These are phyloP conservation scores for Emydoidea blandingii DNA, from an alignment of 2,797 vertebrate species.

Conservation along the genomic window DNA sequence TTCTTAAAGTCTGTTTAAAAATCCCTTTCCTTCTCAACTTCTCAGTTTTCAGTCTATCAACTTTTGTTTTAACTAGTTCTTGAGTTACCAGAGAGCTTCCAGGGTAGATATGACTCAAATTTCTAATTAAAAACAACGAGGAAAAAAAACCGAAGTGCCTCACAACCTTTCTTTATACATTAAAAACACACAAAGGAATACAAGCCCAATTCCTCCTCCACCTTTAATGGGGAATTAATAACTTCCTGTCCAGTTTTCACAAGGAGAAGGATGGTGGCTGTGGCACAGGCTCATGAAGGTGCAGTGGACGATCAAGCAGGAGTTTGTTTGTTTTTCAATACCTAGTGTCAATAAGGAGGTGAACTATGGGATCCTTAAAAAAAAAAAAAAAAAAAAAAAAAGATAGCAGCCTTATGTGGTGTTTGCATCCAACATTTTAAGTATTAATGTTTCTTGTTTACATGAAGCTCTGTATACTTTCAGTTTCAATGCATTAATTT, in stretches of 20 bases:
- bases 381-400: no score
- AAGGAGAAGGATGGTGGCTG: not conserved
- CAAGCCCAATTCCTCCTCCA: not conserved
- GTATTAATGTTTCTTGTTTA: not conserved
- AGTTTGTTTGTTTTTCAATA: not conserved
- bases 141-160: not conserved
- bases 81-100: not conserved
- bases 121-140: conserved; percentile 16
- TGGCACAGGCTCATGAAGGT: not conserved
- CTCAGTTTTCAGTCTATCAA: not conserved
- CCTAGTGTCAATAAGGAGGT: not conserved
- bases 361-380: not conserved
- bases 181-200: not conserved
- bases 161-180: not conserved
- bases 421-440: not conserved
- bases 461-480: not conserved
- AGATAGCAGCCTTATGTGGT: not conserved
- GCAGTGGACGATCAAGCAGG: not conserved
- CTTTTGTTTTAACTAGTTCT: conserved; percentile 3
- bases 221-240: not conserved
- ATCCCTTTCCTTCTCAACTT: not conserved
- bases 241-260: not conserved
- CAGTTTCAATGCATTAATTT: not conserved
- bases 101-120: not conserved
- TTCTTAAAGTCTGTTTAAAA: conserved; percentile 3